Evolutionary conservation across 2,113 vertebrate species (phyloP).

Genomic region (Oryzias curvinotus): DNA sequence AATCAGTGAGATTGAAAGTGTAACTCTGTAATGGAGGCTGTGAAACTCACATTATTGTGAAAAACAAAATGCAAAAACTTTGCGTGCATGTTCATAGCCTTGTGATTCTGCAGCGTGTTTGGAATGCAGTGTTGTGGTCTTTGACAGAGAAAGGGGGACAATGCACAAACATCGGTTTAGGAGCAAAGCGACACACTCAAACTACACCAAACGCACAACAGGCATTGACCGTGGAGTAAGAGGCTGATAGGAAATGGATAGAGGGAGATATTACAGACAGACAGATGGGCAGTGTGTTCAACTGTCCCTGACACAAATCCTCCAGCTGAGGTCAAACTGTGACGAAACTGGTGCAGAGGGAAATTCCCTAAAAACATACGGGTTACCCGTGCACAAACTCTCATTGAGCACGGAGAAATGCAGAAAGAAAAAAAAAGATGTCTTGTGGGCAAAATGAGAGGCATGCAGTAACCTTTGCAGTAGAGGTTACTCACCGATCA

Average conservation of each 20-base stretch:
- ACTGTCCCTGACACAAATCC: conserved; percentile 54
- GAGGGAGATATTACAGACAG: conserved; percentile 7
- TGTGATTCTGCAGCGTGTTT: too few relatives aligned
- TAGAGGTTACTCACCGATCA: conserved; percentile 21
- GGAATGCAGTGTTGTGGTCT: too few relatives aligned
- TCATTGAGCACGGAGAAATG: conserved; percentile 16
- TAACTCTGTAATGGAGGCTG: too few relatives aligned
- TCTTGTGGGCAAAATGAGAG: conserved; percentile 20
- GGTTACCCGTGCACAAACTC: conserved; percentile 16
- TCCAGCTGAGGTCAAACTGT: conserved; percentile 52
- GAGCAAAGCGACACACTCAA: too few relatives aligned
- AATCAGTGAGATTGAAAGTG: too few relatives aligned
- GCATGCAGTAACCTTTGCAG: conserved; percentile 4
- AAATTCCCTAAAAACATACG: conserved; percentile 59
- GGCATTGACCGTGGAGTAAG: not conserved
- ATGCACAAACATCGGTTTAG: too few relatives aligned
- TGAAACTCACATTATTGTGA: too few relatives aligned
- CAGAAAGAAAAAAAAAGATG: conserved; percentile 44
- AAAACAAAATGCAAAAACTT: too few relatives aligned
- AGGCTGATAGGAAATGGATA: not conserved
- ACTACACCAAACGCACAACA: too few relatives aligned
- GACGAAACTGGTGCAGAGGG: conserved; percentile 56
- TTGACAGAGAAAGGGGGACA: too few relatives aligned
- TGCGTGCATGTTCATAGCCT: too few relatives aligned
- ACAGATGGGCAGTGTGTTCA: conserved; percentile 27